phyloP scores from a whole-genome alignment of 1,140 invertebrate species.

The Brachionus manjavacas region DNA sequence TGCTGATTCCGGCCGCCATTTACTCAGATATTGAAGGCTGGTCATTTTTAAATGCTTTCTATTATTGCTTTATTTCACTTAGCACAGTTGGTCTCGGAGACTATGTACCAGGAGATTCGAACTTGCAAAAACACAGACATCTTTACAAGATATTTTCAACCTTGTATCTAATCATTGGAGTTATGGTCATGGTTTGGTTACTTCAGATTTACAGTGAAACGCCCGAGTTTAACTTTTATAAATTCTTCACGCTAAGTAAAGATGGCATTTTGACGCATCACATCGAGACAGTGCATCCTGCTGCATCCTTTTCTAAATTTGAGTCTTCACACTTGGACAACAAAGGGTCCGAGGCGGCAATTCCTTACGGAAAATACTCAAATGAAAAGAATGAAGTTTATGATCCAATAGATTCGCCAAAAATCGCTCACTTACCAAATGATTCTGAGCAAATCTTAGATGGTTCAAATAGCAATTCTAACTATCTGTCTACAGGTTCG shows the following conservation, averaged over 20 bases:
- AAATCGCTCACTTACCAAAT: neutral
- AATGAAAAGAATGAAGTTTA: neutral
- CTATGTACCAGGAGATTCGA: slow-evolving; percentile 39
- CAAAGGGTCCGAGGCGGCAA: neutral
- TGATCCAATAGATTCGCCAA: neutral
- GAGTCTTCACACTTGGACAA: neutral
- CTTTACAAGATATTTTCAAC: slow-evolving; percentile 33
- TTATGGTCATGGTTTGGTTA: slow-evolving; percentile 35
- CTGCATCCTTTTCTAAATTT: neutral
- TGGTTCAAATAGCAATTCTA: neutral
- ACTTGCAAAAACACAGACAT: slow-evolving; percentile 16
- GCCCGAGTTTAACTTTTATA: slow-evolving; percentile 39
- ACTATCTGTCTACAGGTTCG: neutral
- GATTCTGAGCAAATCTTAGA: neutral
- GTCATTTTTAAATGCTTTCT: slow-evolving; percentile 96
- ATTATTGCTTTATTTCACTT: slow-evolving; percentile 97
- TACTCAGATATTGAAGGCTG: slow-evolving; percentile 92
- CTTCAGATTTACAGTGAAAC: slow-evolving; percentile 17
- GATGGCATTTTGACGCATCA: slow-evolving; percentile 22
- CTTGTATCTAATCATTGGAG: slow-evolving; percentile 31
- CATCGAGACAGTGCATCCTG: neutral
- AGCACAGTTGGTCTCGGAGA: slow-evolving; percentile 75
- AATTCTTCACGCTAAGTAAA: slow-evolving; percentile 30
- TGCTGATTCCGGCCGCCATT: slow-evolving; percentile 82
- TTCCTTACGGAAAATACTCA: neutral